Base-by-base conservation (phyloP, 2,888 invertebrate genomes). In the Oscheius onirici region DNA sequence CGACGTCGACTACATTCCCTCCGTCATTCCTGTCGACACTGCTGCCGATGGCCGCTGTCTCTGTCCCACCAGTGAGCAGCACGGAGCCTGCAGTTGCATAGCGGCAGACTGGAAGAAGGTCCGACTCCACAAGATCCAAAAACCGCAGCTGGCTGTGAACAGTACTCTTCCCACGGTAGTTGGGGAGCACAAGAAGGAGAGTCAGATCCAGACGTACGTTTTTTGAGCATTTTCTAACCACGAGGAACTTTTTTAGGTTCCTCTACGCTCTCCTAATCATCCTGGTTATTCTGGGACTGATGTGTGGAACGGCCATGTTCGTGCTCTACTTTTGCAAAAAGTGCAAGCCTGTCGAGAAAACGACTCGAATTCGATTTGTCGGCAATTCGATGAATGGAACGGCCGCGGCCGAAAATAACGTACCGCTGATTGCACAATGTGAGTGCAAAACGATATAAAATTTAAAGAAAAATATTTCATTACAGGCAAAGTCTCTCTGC, bases 81-180 rank as follows among this genome's bases (percentile, higher is more conserved):
- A 79, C 61, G 76, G 78, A 10, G 84, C 86, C 1, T 86, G 86
- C 72, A 82, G 83, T 34, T 86, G 86, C 68, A 73, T 86, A 13
- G 86, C 86, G 6, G 86, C 86, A 8, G 85, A 86, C 57, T 84
- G 84, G 80, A 82, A 85, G 69, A 77, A 77, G n/a, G 82, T 86
- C 26, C 69, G 77, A 49, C 68, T 82, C 26, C 57, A 73, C 8
- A 73, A 77, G 10, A 58, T 58, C 11, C 58, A 58, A 41, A 58
- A 58, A 41, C 58, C 58, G 20, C 41, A 20, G 11, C 20, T 58
- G n/a, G 43, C 17, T 5, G 20, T 40, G 6, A 58, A 58, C 17
- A 20, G n/a, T 11, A 58, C 58, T n/a, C 41, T 58, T 2, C 58
- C 58, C 1, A 15, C 40, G 11, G 58, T 58, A 1, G 24, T 63